phyloP scores from a whole-genome alignment of 2,113 vertebrate species.

The Desmodus rotundus region DNA sequence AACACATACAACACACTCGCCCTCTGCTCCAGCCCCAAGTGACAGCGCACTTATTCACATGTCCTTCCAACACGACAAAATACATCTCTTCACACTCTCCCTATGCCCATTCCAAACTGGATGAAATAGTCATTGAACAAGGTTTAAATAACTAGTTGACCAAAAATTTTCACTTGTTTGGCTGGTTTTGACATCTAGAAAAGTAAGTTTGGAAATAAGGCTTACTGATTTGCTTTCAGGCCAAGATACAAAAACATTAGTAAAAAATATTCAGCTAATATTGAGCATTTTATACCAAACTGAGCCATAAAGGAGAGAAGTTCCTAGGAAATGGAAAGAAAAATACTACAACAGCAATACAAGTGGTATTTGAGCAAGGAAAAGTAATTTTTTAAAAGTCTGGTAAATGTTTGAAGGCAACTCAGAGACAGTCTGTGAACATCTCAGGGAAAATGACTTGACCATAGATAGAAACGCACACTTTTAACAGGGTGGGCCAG shows the following conservation, averaged over 20 bases:
- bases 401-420: not conserved
- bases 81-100: not conserved
- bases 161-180: constrained; percentile 26
- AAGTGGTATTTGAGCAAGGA: not conserved
- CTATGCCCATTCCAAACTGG: constrained; percentile 4
- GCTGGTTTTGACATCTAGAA: constrained; percentile 16
- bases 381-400: not conserved
- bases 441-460: not conserved
- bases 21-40: not conserved
- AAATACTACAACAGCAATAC: not conserved
- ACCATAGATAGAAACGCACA: not conserved
- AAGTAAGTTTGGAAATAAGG: not conserved
- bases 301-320: not conserved
- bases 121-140: constrained; percentile 20
- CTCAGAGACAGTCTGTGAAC: not conserved
- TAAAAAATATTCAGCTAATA: constrained; percentile 7
- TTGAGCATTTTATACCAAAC: constrained; percentile 12
- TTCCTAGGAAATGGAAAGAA: not conserved
- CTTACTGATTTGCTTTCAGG: not conserved
- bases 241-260: not conserved
- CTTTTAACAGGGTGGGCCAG: not conserved
- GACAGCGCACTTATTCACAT: not conserved
- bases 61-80: constrained; percentile 24
- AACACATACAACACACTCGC: not conserved
- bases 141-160: constrained; percentile 24